Evolutionary conservation across 2,797 vertebrate genomes (phyloP).

Genomic region (Parotocinclus haroldoi): DNA sequence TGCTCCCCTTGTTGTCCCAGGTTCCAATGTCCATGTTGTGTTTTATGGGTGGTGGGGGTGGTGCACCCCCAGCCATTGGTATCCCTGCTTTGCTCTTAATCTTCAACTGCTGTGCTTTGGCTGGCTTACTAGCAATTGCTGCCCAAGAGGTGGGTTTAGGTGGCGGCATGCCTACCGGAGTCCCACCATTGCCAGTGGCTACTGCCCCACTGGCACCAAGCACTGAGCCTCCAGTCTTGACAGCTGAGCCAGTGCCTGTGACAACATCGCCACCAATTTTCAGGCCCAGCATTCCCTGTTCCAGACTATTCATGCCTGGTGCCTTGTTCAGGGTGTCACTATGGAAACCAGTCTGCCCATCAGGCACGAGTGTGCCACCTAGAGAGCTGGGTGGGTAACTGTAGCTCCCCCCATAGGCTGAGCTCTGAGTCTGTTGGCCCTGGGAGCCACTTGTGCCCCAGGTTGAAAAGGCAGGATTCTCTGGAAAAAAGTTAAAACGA

Average conservation of each 20-base stretch:
- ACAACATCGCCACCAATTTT: slow-evolving; percentile 89
- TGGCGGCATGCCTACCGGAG: slow-evolving; percentile 83
- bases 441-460: slow-evolving; percentile 96
- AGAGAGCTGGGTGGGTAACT: slow-evolving; percentile 94
- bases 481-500: slow-evolving; percentile 96
- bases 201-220: slow-evolving; percentile 82
- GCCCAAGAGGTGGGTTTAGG: slow-evolving; percentile 95
- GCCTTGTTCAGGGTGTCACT: slow-evolving; percentile 92
- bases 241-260: slow-evolving; percentile 76
- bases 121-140: slow-evolving; percentile 95
- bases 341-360: slow-evolving; percentile 93
- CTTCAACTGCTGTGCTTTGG: slow-evolving; percentile 90
- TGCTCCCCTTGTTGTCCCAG: slow-evolving; percentile 90
- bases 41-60: slow-evolving; percentile 90
- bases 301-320: slow-evolving; percentile 94
- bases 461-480: slow-evolving; percentile 94
- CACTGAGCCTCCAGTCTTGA: slow-evolving; percentile 88
- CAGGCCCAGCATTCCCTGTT: slow-evolving; percentile 94
- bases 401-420: slow-evolving; percentile 93
- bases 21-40: slow-evolving; percentile 98
- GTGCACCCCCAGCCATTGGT: slow-evolving; percentile 69
- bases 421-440: slow-evolving; percentile 95
- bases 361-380: slow-evolving; percentile 89
- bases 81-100: slow-evolving; percentile 84
- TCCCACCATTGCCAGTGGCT: slow-evolving; percentile 80